phyloP scores from a whole-genome alignment of 2,797 vertebrate species.

The Gymnoscopelus microlampas region DNA sequence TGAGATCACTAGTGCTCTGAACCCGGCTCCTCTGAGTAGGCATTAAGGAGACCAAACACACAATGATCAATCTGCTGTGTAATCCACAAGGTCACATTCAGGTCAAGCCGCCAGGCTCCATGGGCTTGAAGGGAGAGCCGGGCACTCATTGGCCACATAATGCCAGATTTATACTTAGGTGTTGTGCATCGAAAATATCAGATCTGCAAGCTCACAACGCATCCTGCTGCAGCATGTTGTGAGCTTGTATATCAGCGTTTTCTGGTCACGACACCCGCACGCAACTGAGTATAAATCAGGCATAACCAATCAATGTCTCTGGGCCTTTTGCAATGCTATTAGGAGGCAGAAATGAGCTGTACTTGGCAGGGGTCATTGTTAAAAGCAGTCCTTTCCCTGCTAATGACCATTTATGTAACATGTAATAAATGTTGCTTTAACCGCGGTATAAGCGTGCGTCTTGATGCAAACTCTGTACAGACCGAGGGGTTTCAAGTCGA shows the following conservation, averaged over 20 bases:
- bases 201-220: too few relatives aligned
- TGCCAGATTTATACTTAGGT: too few relatives aligned
- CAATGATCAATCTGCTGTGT: neutral
- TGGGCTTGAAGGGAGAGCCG: neutral
- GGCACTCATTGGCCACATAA: slow-evolving; percentile 2
- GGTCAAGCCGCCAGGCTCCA: neutral
- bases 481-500: neutral
- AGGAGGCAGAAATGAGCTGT: neutral
- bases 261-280: too few relatives aligned
- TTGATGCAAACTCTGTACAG: neutral
- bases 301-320: neutral
- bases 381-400: neutral
- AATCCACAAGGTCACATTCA: slow-evolving; percentile 1
- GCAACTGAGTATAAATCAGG: too few relatives aligned
- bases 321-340: neutral
- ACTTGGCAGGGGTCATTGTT: neutral
- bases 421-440: neutral
- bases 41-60: neutral
- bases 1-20: neutral
- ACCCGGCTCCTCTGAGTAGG: neutral
- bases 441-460: neutral
- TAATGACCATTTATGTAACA: neutral
- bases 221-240: too few relatives aligned
- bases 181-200: too few relatives aligned
- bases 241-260: too few relatives aligned